phyloP scores from a whole-genome alignment of 1,140 invertebrate genomes.

The Chrysomallon squamiferum region DNA sequence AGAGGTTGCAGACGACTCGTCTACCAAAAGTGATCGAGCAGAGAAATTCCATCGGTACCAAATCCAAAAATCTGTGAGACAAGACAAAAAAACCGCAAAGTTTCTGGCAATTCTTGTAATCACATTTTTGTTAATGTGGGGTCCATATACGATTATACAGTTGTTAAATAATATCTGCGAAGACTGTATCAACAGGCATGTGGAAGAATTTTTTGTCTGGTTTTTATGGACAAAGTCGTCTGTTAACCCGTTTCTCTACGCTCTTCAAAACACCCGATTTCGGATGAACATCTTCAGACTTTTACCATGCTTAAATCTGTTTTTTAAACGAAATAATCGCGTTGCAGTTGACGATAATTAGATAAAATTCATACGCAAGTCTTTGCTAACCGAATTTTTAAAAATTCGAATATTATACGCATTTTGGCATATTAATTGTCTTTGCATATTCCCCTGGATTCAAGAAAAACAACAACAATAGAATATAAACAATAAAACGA shows the following conservation, averaged over 20 bases:
- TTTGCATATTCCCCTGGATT: no score
- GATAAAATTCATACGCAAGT: no score
- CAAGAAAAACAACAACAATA: no score
- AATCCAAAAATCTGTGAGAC: neutral
- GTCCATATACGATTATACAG: neutral
- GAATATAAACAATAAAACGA: no score
- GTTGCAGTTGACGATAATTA: no score
- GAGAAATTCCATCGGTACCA: neutral
- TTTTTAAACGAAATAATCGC: neutral
- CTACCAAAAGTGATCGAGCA: neutral
- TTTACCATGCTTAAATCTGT: conserved; percentile 11
- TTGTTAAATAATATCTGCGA: neutral
- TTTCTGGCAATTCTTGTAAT: neutral
- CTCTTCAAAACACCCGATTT: conserved; percentile 29
- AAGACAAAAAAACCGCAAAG: neutral
- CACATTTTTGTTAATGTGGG: conserved; percentile 1
- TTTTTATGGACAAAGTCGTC: conserved; percentile 45
- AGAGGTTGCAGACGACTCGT: neutral
- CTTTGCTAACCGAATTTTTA: no score
- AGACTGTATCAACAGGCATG: conserved; percentile 20
- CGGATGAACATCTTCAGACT: conserved; percentile 23
- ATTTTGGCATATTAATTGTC: no score
- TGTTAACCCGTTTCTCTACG: conserved; percentile 50
- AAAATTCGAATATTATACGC: no score
- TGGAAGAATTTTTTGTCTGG: conserved; percentile 43